A percentile compares a stretch with the other conserved stretches of the same genome.
These are phyloP conservation scores for Phaethornis superciliosus DNA, from an alignment of 2,113 vertebrate species.

Conservation along the genomic window DNA sequence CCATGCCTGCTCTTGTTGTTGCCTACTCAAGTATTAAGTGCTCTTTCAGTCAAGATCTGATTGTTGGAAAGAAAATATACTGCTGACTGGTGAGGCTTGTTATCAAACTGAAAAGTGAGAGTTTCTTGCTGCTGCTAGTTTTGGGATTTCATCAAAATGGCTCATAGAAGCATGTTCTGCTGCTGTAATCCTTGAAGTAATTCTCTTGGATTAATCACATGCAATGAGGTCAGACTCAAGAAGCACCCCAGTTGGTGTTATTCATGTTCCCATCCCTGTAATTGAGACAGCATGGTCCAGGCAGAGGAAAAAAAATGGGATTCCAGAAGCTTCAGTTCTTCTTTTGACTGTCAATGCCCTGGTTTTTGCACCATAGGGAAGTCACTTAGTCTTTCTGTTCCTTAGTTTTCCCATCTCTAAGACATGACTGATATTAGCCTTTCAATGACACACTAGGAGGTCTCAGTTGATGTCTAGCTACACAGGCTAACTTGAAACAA, in stretches of 20 bases:
- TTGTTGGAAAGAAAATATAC: slow-evolving; percentile 66
- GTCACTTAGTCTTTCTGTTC: neutral
- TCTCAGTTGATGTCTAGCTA: neutral
- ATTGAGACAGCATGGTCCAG: neutral
- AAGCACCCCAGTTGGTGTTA: neutral
- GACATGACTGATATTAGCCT: neutral
- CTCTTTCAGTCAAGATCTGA: slow-evolving; percentile 61
- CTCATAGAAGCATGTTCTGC: slow-evolving; percentile 1
- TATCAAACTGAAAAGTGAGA: slow-evolving; percentile 53
- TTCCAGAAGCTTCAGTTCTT: neutral
- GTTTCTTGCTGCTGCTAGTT: slow-evolving; percentile 32
- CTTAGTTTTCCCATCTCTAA: neutral
- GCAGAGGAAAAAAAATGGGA: neutral
- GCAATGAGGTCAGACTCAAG: neutral
- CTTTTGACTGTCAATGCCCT: neutral
- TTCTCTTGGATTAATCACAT: neutral
- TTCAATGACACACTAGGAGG: neutral
- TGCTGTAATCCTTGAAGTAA: neutral
- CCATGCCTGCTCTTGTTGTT: slow-evolving; percentile 64
- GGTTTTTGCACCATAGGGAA: neutral
- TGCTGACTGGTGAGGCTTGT: slow-evolving; percentile 47
- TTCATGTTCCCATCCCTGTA: neutral
- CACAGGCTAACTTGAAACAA: neutral
- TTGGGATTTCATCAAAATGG: slow-evolving; percentile 7
- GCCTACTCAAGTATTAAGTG: slow-evolving; percentile 65